Base-by-base conservation (phyloP, 35 echinoderm and acorn worm genomes). In the Ophioderma brevispina region DNA sequence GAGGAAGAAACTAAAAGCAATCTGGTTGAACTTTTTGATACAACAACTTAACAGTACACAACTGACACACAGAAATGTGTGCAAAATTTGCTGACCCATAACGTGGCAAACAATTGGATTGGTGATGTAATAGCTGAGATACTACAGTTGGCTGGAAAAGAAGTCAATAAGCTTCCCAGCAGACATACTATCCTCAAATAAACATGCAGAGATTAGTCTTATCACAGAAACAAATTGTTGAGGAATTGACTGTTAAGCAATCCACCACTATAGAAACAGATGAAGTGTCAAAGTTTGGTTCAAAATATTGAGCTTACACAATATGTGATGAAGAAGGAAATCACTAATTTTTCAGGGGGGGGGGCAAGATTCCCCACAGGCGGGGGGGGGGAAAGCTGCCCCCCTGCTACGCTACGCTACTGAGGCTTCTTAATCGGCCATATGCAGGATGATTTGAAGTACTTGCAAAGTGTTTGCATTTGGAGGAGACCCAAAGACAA, bases 401-500 rank as follows among this genome's bases (percentile, higher is more conserved):
- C 87, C 37, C 23, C 5, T 0, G 40, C 43, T 13, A 31, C 64
- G 1, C 87, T 92, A 31, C 81, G 87, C 84, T 92, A 42, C 50
- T 83, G 84, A 82, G 75, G 31, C 50, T 1, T 38, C 78, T 0
- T 78, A 90, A 76, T 39, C 81, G 77, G 89, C 0, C 2, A 78
- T 85, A 4, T 85, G 59, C 59, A 59, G 89, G 28, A 78, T 78
- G 38, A 85, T 91, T 49, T 70, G 76, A 0, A 85, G n/a, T 13
- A 36, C 82, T 19, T 91, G 89, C 38, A 85, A 92, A 1, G 78
- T 79, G 1, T 87, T 92, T 87, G 91, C 91, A 81, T 87, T 81
- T 81, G 83, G 83, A 25, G 76, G 91, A 0, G 91, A 92, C 56
- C 64, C 75, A 0, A 92, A 92, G 63, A 92, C 19, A 0, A 81